Base-by-base conservation (phyloP, 2,888 invertebrate genomes). In the Epinotia demarniana region DNA sequence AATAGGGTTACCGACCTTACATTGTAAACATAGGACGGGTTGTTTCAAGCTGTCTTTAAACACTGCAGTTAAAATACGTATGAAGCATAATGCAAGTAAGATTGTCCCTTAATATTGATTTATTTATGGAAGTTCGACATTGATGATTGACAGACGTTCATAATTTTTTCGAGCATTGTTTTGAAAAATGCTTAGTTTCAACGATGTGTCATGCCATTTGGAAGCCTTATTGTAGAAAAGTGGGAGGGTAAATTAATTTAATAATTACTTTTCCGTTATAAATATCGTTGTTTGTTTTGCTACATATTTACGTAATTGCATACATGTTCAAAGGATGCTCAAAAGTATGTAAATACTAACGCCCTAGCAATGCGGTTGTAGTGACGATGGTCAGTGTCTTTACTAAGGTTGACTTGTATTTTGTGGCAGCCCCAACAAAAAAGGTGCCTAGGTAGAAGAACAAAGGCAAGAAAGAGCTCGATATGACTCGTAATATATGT, bases 401-500 rank as follows among this genome's bases (percentile, higher is more conserved):
- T 53, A n/a, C 53, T 53, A 19, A 27, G 12, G 1, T 23, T 12
- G 13, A 18, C n/a, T 12, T 39, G 19, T 19, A 60, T 12, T 16
- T 60, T 53, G 18, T 62, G 73, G 27, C 60, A 73, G 43, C 61
- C 61, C 53, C 68, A 46, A 66, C 49, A 66, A n/a, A 8, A 60
- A 69, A 16, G 43, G 58, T n/a, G n/a, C n/a, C n/a, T 69, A 70
- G 57, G 43, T 62, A 68, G 67, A n/a, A 55, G 33, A 62, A 74
- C 66, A 72, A 64, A 58, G 63, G n/a, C 73, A 33, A 67, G 77
- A 75, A 57, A 71, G 63, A 61, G 61, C 69, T 75, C 77, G 78
- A 79, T 78, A 72, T 72, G 53, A 80, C 79, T 81, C 77, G 55
- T 78, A 79, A 81, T 79, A 23, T 77, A 80, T 79, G 81, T 63